These are phyloP conservation scores for Heterocephalus glaber DNA, from an alignment of 2,113 vertebrate species.

Conservation along the genomic window DNA sequence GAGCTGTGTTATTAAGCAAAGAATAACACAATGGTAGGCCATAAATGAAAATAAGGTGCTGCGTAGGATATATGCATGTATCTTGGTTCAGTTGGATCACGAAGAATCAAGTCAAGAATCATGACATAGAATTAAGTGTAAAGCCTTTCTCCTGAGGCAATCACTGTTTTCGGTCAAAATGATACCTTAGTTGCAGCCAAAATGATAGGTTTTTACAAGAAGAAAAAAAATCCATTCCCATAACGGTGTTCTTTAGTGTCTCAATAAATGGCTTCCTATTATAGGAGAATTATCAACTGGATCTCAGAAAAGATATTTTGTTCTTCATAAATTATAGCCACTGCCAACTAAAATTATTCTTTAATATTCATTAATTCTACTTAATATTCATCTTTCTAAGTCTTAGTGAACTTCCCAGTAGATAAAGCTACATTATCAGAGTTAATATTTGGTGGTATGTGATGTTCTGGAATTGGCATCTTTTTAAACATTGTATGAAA, in stretches of 20 bases:
- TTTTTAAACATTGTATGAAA: neutral
- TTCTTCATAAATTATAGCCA: neutral
- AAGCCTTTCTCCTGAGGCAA: slow-evolving; percentile 1
- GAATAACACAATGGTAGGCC: neutral
- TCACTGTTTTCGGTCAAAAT: slow-evolving; percentile 47
- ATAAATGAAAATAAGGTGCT: neutral
- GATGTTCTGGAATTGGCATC: neutral
- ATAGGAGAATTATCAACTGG: neutral
- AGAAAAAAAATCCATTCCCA: neutral
- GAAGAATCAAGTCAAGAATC: neutral
- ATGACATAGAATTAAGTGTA: neutral
- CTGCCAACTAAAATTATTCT: neutral
- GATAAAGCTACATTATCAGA: neutral
- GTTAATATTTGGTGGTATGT: neutral
- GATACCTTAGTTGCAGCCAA: slow-evolving; percentile 3
- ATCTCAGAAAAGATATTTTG: neutral
- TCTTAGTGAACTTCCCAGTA: neutral
- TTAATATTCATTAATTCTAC: neutral
- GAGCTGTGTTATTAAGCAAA: neutral
- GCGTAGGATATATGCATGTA: neutral
- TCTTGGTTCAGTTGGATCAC: neutral
- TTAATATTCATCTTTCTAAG: neutral
- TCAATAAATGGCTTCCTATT: neutral
- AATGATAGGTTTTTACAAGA: slow-evolving; percentile 15
- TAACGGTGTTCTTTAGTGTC: neutral